Base-by-base conservation (phyloP, 2,888 invertebrate genomes). In the Meiosimyza platycephala region DNA sequence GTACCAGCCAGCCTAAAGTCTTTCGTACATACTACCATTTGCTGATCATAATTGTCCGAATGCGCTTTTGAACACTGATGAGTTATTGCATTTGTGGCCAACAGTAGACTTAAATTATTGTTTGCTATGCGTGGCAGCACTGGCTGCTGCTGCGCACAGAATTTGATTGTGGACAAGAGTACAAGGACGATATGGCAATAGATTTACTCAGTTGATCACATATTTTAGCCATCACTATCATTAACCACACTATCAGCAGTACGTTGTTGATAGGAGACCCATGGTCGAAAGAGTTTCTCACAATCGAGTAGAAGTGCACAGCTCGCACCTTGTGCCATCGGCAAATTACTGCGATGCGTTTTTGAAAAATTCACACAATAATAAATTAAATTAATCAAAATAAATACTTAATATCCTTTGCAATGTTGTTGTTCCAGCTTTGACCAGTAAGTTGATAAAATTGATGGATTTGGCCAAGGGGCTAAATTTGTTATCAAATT, bases 331-430 rank as follows among this genome's bases (percentile, higher is more conserved):
- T 52, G 16, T 55, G 54, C 52, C 48, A 28, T 33, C 13, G 40
- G n/a, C 40, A 15, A 51, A 60, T 62, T 13, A 33, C 13, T 60
- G 47, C 16, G 48, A 7, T 64, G 48, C 63, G 47, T 71, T 50
- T 65, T 40, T 64, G 71, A 71, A 47, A 71, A 71, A 71, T 63
- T 62, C 16, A 16, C 54, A 54, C 55, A 52, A 40, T 52, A 62
- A 62, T 71, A 52, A 71, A 71, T 71, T 47, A 71, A 57, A 65
- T 71, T 65, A 71, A 65, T 71, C 71, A 57, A 57, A 64, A 64
- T 57, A 18, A 63, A 47, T 22, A 57, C 28, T 28, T 28, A 28
- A 55, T 67, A 57, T 18, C 47, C 3, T 13, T 1, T 13, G 16
- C 6, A 22, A 40, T 28, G 47, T 7, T 40, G n/a, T 40, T 54